Evolutionary conservation across 1,140 invertebrate species (phyloP).

Genomic region (Bathynomus jamesi): DNA sequence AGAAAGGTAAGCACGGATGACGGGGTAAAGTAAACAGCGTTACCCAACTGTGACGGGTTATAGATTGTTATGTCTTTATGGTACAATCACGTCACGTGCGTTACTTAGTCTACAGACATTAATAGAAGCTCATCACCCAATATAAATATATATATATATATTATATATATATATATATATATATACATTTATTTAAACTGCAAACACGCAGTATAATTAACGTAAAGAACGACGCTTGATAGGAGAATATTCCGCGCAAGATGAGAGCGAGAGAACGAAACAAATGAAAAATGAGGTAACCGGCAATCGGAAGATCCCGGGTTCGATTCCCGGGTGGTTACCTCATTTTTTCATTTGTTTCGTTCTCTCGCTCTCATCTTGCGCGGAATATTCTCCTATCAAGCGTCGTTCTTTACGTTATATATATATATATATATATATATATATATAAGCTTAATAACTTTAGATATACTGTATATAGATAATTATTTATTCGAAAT

Average conservation of each 20-base stretch:
- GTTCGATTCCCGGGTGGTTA: no score
- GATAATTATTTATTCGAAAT: not conserved
- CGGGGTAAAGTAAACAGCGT: not conserved
- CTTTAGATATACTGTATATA: not conserved
- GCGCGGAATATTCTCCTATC: no score
- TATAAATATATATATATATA: not conserved
- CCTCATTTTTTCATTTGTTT: no score
- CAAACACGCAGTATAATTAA: not conserved
- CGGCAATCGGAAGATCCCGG: no score
- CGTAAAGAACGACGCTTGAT: no score
- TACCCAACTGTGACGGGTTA: not conserved
- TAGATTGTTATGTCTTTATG: not conserved
- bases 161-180: not conserved
- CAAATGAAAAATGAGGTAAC: no score
- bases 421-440: constrained; percentile 3
- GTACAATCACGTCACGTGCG: not conserved
- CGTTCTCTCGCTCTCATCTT: no score
- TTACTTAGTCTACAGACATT: not conserved
- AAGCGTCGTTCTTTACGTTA: no score
- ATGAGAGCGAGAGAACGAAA: no score
- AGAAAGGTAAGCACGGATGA: not conserved
- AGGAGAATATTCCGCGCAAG: no score
- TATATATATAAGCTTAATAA: not conserved
- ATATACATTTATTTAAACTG: not conserved
- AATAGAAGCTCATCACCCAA: no score